Evolutionary conservation across 2,888 invertebrate genomes (phyloP).

Genomic region (Drosophila phalerata): DNA sequence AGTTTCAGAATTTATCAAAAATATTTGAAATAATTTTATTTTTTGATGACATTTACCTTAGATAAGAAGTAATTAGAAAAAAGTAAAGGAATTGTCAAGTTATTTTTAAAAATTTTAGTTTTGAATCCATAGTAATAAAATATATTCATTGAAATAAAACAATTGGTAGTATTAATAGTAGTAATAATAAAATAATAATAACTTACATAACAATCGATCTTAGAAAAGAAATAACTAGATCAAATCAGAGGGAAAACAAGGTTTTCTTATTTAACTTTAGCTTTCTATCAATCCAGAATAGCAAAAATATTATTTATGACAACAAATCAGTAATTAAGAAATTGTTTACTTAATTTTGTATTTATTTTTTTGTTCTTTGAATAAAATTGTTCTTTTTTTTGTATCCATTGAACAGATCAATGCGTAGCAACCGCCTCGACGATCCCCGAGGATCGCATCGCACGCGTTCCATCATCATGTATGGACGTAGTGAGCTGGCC

Average conservation of each 20-base stretch:
- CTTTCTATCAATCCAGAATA: not conserved
- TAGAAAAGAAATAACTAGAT: too few species aligned
- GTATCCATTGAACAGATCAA: slow-evolving; percentile 76
- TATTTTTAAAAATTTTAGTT: too few species aligned
- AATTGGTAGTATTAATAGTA: not conserved
- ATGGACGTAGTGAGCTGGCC: slow-evolving; percentile 85
- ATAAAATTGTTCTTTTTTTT: not conserved
- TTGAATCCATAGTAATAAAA: too few species aligned
- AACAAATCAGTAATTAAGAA: not conserved
- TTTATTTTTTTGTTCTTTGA: too few species aligned
- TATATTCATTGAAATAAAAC: too few species aligned
- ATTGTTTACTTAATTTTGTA: not conserved
- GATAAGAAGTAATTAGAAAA: too few species aligned
- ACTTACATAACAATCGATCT: not conserved
- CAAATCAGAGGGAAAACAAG: too few species aligned
- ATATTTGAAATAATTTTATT: too few species aligned
- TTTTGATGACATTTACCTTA: too few species aligned
- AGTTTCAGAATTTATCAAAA: too few species aligned
- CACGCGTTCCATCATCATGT: slow-evolving; percentile 85
- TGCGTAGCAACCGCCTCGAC: slow-evolving; percentile 84
- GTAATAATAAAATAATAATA: not conserved
- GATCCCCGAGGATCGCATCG: slow-evolving; percentile 85
- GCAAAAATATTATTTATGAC: not conserved
- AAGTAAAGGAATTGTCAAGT: too few species aligned
- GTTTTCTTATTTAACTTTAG: not conserved